Conservation (phyloP, 53 echinoderm and acorn worm species). For the Henricia sp. region DNA sequence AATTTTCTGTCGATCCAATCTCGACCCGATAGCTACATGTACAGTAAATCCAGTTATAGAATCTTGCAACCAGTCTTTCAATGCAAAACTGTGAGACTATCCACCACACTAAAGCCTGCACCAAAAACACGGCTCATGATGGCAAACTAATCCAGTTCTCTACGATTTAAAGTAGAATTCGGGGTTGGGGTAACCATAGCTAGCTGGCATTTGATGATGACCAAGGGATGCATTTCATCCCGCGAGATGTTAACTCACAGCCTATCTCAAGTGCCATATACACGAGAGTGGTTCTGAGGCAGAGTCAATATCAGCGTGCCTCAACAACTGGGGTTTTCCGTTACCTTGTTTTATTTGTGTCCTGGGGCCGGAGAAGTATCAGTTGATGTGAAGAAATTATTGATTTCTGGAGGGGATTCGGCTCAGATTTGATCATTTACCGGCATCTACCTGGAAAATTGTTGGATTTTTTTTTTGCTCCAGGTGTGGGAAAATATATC, state of each 20-base stretch:
- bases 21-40: too few species aligned
- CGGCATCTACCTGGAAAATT: too few species aligned
- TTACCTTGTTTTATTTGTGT: slow-evolving; percentile 6
- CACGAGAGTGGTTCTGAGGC: background rate
- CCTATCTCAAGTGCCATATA: background rate
- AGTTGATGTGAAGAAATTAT: background rate
- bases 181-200: background rate
- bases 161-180: background rate
- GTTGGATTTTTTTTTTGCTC: too few species aligned
- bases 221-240: background rate
- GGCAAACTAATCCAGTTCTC: background rate
- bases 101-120: too few species aligned
- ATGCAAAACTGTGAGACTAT: too few species aligned
- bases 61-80: too few species aligned
- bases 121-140: too few species aligned
- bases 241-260: background rate
- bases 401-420: too few species aligned
- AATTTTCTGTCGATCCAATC: too few species aligned
- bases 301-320: slow-evolving; percentile 7
- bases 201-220: slow-evolving; percentile 8
- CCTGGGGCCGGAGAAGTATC: background rate
- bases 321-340: background rate
- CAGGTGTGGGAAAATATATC: too few species aligned
- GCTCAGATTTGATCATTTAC: slow-evolving; percentile 3
- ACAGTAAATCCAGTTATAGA: too few species aligned